A percentile compares a stretch with the other conserved stretches of the same genome.
phyloP scores from a whole-genome alignment of 2,113 vertebrate species.

The Toxotes chatareus region DNA sequence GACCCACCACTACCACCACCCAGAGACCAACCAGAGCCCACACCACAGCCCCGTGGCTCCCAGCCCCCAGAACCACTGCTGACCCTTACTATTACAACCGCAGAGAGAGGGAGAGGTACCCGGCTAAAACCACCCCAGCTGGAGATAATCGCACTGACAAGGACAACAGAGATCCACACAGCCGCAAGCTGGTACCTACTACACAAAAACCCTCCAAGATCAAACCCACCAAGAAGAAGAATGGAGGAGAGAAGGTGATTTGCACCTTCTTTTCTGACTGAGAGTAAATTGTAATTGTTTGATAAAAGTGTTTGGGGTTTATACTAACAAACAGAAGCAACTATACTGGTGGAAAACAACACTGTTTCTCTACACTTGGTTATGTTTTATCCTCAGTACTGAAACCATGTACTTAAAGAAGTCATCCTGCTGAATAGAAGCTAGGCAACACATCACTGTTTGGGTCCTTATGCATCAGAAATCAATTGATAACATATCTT shows the following conservation, averaged over 20 bases:
- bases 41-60: constrained; percentile 70
- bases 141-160: constrained; percentile 91
- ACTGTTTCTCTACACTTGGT: not conserved
- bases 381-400: not conserved
- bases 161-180: constrained; percentile 77
- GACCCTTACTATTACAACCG: constrained; percentile 83
- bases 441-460: not conserved
- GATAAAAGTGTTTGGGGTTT: too few species aligned
- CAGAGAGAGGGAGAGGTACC: constrained; percentile 84
- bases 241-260: constrained; percentile 77
- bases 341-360: too few species aligned
- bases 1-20: constrained; percentile 71
- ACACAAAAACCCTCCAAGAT: constrained; percentile 86
- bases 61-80: constrained; percentile 73
- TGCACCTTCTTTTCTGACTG: too few species aligned
- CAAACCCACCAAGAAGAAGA: constrained; percentile 88
- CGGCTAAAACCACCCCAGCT: constrained; percentile 72
- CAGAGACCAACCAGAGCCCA: constrained; percentile 76
- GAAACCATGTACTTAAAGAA: not conserved
- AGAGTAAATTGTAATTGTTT: not conserved
- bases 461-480: not conserved
- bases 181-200: constrained; percentile 78
- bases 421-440: not conserved
- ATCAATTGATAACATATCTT: not conserved
- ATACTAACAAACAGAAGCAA: too few species aligned